Base-by-base conservation (phyloP, 2,113 vertebrate genomes). In the Phyllopteryx taeniolatus region DNA sequence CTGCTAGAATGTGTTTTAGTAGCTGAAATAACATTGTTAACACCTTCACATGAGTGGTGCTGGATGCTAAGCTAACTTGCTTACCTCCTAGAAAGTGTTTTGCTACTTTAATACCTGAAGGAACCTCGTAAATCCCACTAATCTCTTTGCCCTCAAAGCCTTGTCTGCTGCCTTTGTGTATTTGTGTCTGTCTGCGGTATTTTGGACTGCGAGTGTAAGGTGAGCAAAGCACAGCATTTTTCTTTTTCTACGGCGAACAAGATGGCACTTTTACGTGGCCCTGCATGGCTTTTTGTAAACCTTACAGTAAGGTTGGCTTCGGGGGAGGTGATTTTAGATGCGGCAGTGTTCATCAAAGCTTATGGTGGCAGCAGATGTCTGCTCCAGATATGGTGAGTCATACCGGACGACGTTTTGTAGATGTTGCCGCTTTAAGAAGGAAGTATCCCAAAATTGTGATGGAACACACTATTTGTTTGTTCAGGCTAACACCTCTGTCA, bases 41-140 rank as follows among this genome's bases (percentile, higher is more conserved):
- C 42, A 27, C 42, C 42, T 46, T 46, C 63, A 14, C 19, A 8
- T 5, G 22, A 27, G 42, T 65, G 42, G 10, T 44, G 63, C 7
- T 44, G 12, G 42, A 22, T 44, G 42, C 19, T 7, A 64, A n/a
- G 14, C 5, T 47, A 0, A 19, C 63, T 47, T 8, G 3, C 43
- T 12, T 19, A 27, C 4, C 60, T 33, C 47, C 44, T 2, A 10
- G 31, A 59, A 56, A 0, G 46, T 66, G 14, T 66, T 66, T 68
- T 72, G 63, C 54, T 1, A 22, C 46, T 65, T 71, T 66, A 78
- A 66, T 42, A 71, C 73, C 63, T 31, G 66, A 66, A 70, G 60
- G 56, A 73, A 70, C 27, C 42, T 5, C 70, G 33, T n/a, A 68
- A 68, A 76, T 71, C 70, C 75, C 35, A 42, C 78, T 70, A 74